A percentile compares a stretch with the other conserved stretches of the same genome.
Conservation (phyloP, 2,113 vertebrate species). For the Sinocyclocheilus maitianheensis region DNA sequence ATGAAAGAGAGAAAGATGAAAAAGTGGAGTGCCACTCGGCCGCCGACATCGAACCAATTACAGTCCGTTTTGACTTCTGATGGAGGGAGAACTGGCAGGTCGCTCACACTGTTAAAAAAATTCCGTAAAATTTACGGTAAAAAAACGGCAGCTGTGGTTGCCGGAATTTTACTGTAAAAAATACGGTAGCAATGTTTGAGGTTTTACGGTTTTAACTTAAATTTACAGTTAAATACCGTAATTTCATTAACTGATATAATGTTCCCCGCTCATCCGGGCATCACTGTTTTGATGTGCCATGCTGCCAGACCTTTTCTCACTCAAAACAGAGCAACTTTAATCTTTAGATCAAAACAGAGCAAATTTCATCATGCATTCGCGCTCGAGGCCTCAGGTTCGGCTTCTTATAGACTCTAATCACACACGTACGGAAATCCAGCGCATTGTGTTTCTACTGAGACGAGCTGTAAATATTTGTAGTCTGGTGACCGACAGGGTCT, state of each 20-base stretch:
- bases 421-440: background rate
- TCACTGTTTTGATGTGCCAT: conserved; percentile 34
- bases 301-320: conserved; percentile 34
- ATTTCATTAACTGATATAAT: too few relatives aligned
- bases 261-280: background rate
- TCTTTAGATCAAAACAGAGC: conserved; percentile 51
- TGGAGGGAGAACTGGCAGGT: conserved; percentile 31
- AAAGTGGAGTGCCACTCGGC: conserved; percentile 38
- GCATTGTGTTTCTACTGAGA: background rate
- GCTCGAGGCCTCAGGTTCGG: too few relatives aligned
- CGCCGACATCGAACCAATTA: conserved; percentile 42
- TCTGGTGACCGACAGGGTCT: background rate
- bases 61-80: conserved; percentile 18
- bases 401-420: background rate
- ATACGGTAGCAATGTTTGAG: too few relatives aligned
- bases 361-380: conserved; percentile 27
- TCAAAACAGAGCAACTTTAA: conserved; percentile 54
- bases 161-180: too few relatives aligned
- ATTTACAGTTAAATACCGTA: too few relatives aligned
- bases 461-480: background rate
- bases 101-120: background rate
- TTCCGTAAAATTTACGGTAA: too few relatives aligned
- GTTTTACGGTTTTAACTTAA: too few relatives aligned
- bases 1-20: conserved; percentile 52
- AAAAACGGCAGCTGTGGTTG: too few relatives aligned